Percentiles rank a stretch among this genome's conserved stretches.
Evolutionary conservation across 2,888 invertebrate species (phyloP).

Genomic region (Ophioninae sp.): DNA sequence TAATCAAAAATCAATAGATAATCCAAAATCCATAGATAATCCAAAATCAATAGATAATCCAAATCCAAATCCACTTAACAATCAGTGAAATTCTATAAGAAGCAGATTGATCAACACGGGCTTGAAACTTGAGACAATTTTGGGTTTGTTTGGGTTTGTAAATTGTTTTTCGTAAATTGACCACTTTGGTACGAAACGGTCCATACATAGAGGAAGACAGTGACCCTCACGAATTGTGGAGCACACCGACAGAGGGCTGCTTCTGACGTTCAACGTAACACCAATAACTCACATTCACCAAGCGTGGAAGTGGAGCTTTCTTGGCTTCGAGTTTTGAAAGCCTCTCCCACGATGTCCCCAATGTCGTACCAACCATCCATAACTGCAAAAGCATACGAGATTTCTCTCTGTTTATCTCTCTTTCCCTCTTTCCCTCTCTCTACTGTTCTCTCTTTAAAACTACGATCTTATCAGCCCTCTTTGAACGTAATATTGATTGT

Average conservation of each 20-base stretch:
- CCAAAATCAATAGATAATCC: too few relatives aligned
- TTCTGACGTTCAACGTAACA: conserved; percentile 75
- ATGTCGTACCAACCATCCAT: conserved; percentile 1
- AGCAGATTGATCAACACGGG: too few relatives aligned
- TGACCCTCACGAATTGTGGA: conserved; percentile 58
- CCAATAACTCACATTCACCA: conserved; percentile 73
- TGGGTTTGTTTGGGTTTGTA: too few relatives aligned
- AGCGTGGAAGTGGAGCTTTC: conserved; percentile 58
- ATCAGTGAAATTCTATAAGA: too few relatives aligned
- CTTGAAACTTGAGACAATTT: too few relatives aligned
- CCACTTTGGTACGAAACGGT: conserved; percentile 4
- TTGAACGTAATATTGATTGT: too few relatives aligned
- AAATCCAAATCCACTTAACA: too few relatives aligned
- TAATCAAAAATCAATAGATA: too few relatives aligned
- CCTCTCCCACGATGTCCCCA: not conserved
- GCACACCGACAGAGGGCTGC: conserved; percentile 66
- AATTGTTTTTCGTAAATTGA: conserved; percentile 4
- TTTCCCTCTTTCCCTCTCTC: not conserved
- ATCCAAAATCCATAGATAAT: too few relatives aligned
- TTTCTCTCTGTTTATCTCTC: not conserved
- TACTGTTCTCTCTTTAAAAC: too few relatives aligned
- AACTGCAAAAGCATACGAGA: not conserved
- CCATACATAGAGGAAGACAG: conserved; percentile 38
- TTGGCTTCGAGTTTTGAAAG: conserved; percentile 10
- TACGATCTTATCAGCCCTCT: too few relatives aligned